These are phyloP conservation scores for Pseudoatta argentina DNA, from an alignment of 1,140 invertebrate genomes.

Conservation along the genomic window DNA sequence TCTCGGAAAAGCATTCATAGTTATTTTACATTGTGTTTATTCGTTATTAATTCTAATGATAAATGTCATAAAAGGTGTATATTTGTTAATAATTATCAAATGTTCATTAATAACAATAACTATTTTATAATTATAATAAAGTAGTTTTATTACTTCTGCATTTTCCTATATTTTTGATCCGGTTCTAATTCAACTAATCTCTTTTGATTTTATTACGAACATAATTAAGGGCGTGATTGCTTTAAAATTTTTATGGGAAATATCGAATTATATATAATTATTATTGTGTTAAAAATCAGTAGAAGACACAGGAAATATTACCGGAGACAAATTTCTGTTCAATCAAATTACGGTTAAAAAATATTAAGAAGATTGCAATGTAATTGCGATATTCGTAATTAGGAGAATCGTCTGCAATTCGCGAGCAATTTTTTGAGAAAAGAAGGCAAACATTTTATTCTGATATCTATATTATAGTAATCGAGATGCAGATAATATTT, in stretches of 20 bases:
- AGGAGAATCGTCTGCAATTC: no score
- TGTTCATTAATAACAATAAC: constrained; percentile 29
- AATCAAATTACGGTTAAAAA: no score
- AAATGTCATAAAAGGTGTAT: background rate
- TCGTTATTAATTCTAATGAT: background rate
- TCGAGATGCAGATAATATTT: no score
- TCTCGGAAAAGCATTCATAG: background rate
- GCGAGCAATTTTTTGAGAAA: no score
- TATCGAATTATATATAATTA: background rate
- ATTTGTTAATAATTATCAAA: constrained; percentile 28
- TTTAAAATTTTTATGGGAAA: constrained; percentile 1
- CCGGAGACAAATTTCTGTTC: no score
- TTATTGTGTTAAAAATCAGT: background rate
- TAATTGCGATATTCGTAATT: background rate
- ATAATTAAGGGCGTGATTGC: background rate
- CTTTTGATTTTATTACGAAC: background rate
- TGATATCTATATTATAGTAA: no score
- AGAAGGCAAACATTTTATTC: no score
- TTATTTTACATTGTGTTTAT: background rate
- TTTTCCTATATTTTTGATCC: background rate
- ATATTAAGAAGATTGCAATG: no score
- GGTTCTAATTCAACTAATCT: background rate
- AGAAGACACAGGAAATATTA: no score
- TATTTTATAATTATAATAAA: constrained; percentile 12
- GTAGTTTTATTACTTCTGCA: background rate